These are phyloP conservation scores for Hymenochirus boettgeri DNA, from an alignment of 2,113 vertebrate genomes.

Conservation along the genomic window DNA sequence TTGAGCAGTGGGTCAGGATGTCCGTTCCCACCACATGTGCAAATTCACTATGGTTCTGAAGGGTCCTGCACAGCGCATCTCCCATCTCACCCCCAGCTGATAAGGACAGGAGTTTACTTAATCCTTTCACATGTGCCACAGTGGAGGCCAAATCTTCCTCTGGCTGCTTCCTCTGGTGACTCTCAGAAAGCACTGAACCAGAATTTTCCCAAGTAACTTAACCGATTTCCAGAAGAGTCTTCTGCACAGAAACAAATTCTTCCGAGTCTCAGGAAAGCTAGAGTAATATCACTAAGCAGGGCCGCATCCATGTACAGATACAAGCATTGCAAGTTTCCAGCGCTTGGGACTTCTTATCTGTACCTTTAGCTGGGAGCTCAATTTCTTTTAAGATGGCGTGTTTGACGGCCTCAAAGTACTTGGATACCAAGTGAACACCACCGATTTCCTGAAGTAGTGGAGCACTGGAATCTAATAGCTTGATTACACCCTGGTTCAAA, in stretches of 20 bases:
- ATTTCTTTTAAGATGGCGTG: slow-evolving; percentile 70
- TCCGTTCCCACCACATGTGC: slow-evolving; percentile 56
- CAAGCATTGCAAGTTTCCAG: slow-evolving; percentile 70
- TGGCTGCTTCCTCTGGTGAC: slow-evolving; percentile 45
- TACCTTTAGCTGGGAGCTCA: background rate
- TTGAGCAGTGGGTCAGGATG: slow-evolving; percentile 73
- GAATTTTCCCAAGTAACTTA: slow-evolving; percentile 67
- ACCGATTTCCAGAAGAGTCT: slow-evolving; percentile 43
- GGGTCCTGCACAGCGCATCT: slow-evolving; percentile 62
- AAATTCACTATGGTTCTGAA: slow-evolving; percentile 63
- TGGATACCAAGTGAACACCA: slow-evolving; percentile 52
- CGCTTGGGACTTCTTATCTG: slow-evolving; percentile 51
- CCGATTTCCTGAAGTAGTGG: slow-evolving; percentile 52
- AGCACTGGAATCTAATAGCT: slow-evolving; percentile 61
- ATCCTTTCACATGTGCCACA: slow-evolving; percentile 63
- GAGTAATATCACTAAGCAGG: slow-evolving; percentile 65
- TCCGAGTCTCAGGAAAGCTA: slow-evolving; percentile 72
- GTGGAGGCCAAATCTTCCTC: slow-evolving; percentile 56
- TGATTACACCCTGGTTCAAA: slow-evolving; percentile 61
- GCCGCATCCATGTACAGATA: slow-evolving; percentile 64
- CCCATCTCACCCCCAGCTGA: slow-evolving; percentile 67
- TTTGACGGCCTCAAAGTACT: slow-evolving; percentile 63
- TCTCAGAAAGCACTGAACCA: slow-evolving; percentile 70
- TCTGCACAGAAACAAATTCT: slow-evolving; percentile 53
- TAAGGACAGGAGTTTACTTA: slow-evolving; percentile 66